Conservation (phyloP, 2,113 vertebrate genomes). For the Marmota monax region DNA sequence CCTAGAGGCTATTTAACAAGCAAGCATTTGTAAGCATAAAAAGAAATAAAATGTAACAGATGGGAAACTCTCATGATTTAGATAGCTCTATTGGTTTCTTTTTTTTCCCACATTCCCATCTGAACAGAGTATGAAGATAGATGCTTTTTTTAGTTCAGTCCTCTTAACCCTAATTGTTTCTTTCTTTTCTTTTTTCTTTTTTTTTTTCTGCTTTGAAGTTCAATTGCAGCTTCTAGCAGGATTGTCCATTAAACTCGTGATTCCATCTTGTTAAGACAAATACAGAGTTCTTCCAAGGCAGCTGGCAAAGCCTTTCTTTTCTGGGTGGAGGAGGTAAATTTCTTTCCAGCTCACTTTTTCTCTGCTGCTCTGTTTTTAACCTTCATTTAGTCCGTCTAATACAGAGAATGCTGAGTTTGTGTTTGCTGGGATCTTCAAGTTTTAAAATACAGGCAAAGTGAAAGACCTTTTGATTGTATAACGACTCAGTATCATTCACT, state of each 20-base stretch:
- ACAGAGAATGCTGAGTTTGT: neutral
- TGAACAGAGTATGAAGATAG: neutral
- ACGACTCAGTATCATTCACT: neutral
- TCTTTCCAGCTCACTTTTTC: neutral
- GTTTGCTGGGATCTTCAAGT: neutral
- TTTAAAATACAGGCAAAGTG: neutral
- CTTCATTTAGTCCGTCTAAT: neutral
- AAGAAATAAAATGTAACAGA: neutral
- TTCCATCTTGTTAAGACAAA: neutral
- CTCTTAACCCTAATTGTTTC: neutral
- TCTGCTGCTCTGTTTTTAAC: neutral
- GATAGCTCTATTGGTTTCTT: neutral
- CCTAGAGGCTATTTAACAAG: neutral
- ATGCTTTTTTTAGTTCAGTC: neutral
- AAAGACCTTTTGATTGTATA: neutral
- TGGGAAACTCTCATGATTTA: neutral
- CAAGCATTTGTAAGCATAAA: neutral
- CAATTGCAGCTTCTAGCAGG: neutral
- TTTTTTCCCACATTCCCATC: neutral
- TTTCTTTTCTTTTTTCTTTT: neutral
- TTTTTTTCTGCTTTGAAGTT: neutral
- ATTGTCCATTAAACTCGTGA: neutral
- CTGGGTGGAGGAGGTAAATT: neutral
- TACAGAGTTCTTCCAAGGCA: neutral
- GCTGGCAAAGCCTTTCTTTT: accelerated